Percentiles rank a stretch among this genome's conserved stretches.
Evolutionary conservation across 2,888 invertebrate genomes (phyloP).

Genomic region (Tethea ocularis): DNA sequence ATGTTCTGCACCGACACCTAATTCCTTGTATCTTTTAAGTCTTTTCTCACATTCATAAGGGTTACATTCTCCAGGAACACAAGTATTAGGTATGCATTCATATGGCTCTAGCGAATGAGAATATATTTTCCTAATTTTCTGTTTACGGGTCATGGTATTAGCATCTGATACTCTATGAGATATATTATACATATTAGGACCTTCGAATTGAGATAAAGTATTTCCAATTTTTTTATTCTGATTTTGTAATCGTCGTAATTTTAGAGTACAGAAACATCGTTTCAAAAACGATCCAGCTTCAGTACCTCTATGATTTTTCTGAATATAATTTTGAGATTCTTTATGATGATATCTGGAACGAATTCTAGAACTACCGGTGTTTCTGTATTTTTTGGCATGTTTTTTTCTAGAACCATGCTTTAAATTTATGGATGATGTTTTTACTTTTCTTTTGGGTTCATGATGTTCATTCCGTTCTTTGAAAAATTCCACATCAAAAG

Average conservation of each 20-base stretch:
- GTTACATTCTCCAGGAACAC: conserved; percentile 38
- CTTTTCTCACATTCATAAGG: conserved; percentile 35
- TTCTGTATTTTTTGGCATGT: background rate
- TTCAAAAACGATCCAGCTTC: conserved; percentile 1
- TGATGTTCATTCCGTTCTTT: conserved; percentile 7
- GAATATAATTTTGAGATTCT: background rate
- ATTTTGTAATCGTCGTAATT: conserved; percentile 7
- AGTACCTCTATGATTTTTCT: background rate
- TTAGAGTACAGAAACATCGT: conserved; percentile 19
- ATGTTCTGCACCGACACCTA: background rate
- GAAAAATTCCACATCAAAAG: conserved; percentile 18
- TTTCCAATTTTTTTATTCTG: background rate
- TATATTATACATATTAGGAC: background rate
- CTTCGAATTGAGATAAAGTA: background rate
- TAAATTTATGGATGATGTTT: background rate
- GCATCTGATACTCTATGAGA: background rate
- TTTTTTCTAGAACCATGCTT: background rate
- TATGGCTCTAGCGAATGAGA: conserved; percentile 28
- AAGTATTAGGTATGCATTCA: conserved; percentile 44
- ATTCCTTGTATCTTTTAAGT: conserved; percentile 13
- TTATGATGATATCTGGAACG: background rate
- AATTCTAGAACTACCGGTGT: background rate
- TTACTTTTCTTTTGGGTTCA: background rate
- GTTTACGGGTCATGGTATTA: background rate
- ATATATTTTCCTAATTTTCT: background rate